Evolutionary conservation across 1,140 invertebrate genomes (phyloP), one percentile per base, ranked within the genome.

Genomic region (Harlomillsia oculata): DNA sequence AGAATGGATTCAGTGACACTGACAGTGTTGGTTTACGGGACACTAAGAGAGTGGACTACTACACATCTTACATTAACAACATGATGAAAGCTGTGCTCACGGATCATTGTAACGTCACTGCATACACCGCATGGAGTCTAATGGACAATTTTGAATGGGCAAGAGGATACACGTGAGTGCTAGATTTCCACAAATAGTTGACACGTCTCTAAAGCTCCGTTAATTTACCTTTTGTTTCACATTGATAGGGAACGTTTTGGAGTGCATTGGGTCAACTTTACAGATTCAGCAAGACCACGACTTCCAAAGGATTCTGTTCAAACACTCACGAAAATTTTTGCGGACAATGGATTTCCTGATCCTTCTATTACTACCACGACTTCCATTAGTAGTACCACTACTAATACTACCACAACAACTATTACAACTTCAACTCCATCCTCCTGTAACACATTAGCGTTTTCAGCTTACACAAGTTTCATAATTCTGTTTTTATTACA

Each of bases 81-180:
- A 28, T 56, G n/a, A 32, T 56, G 3, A 56, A 41, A 21, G 18
- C 32, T 13, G 34, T 50, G 14, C 14, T 23, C 13, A 13, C 50
- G 14, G 46, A 56, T 50, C 32, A 30, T 5, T 9, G 25, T 2
- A 26, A 55, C 46, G 53, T 55, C 26, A 45, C 18, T 28, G 43
- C 40, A 25, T 55, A 55, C 20, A 25, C 45, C 14, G 45, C 54
- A 2, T 56, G 54, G 54, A 51, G 45, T 14, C 20, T 56, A 18
- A 46, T 46, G 5, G 54, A 56, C 28, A 65, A 65, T 40, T 62
- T 56, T 20, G 63, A 65, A 30, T 65, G 63, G 63, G 40, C n/a
- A n/a, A n/a, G n/a, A n/a, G n/a, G n/a, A n/a, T n/a, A n/a, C n/a
- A 57, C 46, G 16, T 26, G 14, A 14, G 25, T 39, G 1, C 18